Evolutionary conservation across 2,797 vertebrate genomes (phyloP).

Genomic region (Pseudomugil gertrudae): DNA sequence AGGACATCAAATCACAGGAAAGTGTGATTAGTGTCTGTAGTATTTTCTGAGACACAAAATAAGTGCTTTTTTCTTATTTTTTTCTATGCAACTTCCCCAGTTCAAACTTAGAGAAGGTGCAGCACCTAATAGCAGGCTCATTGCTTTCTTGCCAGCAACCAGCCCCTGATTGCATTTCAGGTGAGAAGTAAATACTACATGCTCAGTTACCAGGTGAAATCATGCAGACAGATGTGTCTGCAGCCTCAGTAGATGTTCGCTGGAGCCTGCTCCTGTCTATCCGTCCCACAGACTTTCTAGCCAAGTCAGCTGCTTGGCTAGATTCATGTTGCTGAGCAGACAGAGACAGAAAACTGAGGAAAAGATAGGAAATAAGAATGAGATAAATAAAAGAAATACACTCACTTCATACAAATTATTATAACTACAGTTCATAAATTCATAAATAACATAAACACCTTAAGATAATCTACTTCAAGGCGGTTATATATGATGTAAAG

Average conservation of each 20-base stretch:
- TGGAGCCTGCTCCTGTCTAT: slow-evolving; percentile 74
- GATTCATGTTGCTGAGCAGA: slow-evolving; percentile 57
- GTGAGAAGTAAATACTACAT: slow-evolving; percentile 84
- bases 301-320: slow-evolving; percentile 70
- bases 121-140: slow-evolving; percentile 67
- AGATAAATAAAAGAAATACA: slow-evolving; percentile 4
- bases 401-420: background rate
- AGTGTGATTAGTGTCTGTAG: background rate
- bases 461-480: slow-evolving; percentile 15
- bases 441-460: background rate
- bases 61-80: slow-evolving; percentile 9
- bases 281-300: slow-evolving; percentile 68
- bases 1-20: background rate
- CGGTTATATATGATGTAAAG: slow-evolving; percentile 65
- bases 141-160: slow-evolving; percentile 76
- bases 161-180: slow-evolving; percentile 82
- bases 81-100: slow-evolving; percentile 15
- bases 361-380: slow-evolving; percentile 3
- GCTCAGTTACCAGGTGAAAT: slow-evolving; percentile 85
- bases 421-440: background rate
- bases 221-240: slow-evolving; percentile 82
- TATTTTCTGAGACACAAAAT: slow-evolving; percentile 17
- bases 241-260: slow-evolving; percentile 79
- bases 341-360: slow-evolving; percentile 1
- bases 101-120: slow-evolving; percentile 15